These are phyloP conservation scores for Gobio occitaniae DNA, from an alignment of 2,797 vertebrate species.

Conservation along the genomic window DNA sequence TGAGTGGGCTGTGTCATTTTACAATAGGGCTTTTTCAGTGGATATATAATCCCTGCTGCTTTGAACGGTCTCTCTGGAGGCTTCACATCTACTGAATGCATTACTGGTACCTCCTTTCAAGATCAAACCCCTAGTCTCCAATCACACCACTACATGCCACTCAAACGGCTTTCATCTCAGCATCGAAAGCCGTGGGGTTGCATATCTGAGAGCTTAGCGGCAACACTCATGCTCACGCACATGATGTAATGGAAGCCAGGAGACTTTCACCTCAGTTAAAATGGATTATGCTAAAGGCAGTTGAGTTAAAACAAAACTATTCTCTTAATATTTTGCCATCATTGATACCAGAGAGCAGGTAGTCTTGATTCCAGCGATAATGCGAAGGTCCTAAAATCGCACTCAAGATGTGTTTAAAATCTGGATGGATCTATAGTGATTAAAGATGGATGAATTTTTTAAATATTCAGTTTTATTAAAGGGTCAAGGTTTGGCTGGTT, in stretches of 20 bases:
- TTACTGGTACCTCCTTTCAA: constrained; percentile 50
- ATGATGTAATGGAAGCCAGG: neutral
- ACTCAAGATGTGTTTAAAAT: neutral
- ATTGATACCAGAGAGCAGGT: neutral
- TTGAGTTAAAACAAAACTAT: neutral
- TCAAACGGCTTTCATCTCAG: constrained; percentile 44
- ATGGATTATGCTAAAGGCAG: neutral
- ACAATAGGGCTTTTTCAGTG: constrained; percentile 37
- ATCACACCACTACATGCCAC: constrained; percentile 44
- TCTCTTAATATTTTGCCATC: neutral
- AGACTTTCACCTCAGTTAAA: neutral
- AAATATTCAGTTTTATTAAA: neutral
- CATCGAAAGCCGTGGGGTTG: constrained; percentile 43
- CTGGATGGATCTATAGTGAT: neutral
- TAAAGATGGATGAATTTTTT: constrained; percentile 15
- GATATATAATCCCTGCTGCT: constrained; percentile 49
- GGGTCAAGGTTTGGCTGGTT: neutral
- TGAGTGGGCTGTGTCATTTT: constrained; percentile 41
- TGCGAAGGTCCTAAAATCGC: neutral
- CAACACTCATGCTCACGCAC: neutral
- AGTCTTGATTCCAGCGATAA: neutral
- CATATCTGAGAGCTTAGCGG: constrained; percentile 36
- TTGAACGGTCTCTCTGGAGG: constrained; percentile 40
- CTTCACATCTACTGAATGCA: constrained; percentile 48
- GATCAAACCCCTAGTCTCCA: constrained; percentile 50